These are phyloP conservation scores for Patella pellucida DNA, from an alignment of 2,888 invertebrate species.

Conservation along the genomic window DNA sequence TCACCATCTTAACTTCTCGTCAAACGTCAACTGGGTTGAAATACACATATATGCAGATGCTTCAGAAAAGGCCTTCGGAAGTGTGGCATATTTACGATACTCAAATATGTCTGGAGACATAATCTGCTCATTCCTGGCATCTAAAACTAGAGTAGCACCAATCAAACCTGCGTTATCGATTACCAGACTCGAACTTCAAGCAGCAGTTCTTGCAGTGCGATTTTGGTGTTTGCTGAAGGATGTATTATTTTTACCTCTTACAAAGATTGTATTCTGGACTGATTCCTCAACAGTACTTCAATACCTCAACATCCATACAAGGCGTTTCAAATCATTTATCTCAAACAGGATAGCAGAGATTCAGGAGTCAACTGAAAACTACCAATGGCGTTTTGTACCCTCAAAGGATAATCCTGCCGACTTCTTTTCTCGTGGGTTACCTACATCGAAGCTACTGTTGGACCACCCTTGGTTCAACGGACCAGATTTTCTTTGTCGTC, in stretches of 20 bases:
- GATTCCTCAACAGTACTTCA: constrained; percentile 2
- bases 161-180: constrained; percentile 4
- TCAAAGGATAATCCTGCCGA: constrained; percentile 1
- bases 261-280: neutral
- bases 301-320: constrained; percentile 9
- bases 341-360: constrained; percentile 11
- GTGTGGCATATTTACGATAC: constrained; percentile 4
- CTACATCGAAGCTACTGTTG: neutral
- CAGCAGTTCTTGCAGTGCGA: constrained; percentile 9
- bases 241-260: neutral
- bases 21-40: neutral
- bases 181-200: constrained; percentile 15
- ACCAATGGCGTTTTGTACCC: neutral
- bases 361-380: neutral
- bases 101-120: neutral
- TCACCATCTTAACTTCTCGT: neutral
- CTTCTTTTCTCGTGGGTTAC: neutral
- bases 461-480: constrained; percentile 9
- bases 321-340: constrained; percentile 11
- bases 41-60: constrained; percentile 13
- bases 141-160: constrained; percentile 9
- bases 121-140: constrained; percentile 11
- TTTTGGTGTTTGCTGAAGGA: constrained; percentile 6
- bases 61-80: constrained; percentile 12
- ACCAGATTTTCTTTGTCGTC: neutral